These are phyloP conservation scores for Astropecten irregularis DNA, from an alignment of 53 echinoderm and acorn worm genomes.

Conservation along the genomic window DNA sequence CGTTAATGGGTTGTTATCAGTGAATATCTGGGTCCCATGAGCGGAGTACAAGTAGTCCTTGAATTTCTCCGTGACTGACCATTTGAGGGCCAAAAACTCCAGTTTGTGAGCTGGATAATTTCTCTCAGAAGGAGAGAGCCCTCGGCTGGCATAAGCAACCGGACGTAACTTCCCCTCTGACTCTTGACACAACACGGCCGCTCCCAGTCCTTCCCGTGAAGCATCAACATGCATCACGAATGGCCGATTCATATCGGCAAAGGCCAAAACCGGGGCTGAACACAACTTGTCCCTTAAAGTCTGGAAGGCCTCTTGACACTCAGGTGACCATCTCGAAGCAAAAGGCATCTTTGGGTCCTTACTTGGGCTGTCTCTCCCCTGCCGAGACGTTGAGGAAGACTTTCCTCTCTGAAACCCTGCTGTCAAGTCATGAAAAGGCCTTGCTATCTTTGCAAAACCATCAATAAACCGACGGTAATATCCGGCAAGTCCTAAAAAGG, in stretches of 20 bases:
- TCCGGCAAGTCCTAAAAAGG: conserved; percentile 47
- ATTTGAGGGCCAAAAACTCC: conserved; percentile 60
- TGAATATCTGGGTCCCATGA: conserved; percentile 17
- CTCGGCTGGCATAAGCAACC: conserved; percentile 72
- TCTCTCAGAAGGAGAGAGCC: conserved; percentile 41
- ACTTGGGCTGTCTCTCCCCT: conserved; percentile 14
- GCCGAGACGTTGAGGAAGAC: conserved; percentile 25
- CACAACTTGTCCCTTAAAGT: conserved; percentile 27
- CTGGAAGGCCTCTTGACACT: conserved; percentile 57
- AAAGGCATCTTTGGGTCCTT: conserved; percentile 43
- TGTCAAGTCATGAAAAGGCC: conserved; percentile 36
- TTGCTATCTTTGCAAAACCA: conserved; percentile 23
- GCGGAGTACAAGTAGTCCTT: conserved; percentile 65
- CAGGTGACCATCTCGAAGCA: conserved; percentile 34
- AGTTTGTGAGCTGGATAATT: conserved; percentile 72
- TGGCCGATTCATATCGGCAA: conserved; percentile 62
- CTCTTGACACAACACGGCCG: conserved; percentile 66
- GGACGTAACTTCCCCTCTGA: conserved; percentile 43
- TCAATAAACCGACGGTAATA: conserved; percentile 57
- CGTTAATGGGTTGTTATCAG: conserved; percentile 62
- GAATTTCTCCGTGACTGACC: conserved; percentile 50
- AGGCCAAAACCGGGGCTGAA: conserved; percentile 60
- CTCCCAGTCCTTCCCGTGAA: conserved; percentile 62
- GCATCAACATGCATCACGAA: conserved; percentile 70
- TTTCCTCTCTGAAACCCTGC: conserved; percentile 57